phyloP scores from a whole-genome alignment of 2,888 invertebrate genomes.

The Morpho helenor region DNA sequence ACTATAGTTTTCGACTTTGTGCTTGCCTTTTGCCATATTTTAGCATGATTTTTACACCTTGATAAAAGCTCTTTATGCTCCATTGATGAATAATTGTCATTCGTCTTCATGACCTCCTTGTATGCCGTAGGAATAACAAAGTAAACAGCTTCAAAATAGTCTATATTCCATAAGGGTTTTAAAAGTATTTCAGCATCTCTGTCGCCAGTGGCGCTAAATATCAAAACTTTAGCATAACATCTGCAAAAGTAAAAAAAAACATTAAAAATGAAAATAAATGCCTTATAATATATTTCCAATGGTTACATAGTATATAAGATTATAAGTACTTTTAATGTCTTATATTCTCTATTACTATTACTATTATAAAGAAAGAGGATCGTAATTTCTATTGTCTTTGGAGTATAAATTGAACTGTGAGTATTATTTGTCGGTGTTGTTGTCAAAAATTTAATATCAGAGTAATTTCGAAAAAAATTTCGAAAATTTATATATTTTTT shows the following conservation, averaged over 20 bases:
- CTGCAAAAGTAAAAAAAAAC: conserved; percentile 39
- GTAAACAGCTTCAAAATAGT: conserved; percentile 65
- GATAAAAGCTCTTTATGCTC: conserved; percentile 77
- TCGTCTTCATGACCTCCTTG: conserved; percentile 43
- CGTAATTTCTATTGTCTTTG: background rate
- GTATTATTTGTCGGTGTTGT: background rate
- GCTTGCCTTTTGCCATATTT: conserved; percentile 68
- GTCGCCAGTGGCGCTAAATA: conserved; percentile 78
- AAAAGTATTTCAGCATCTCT: conserved; percentile 82
- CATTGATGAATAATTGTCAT: conserved; percentile 79
- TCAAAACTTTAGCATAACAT: conserved; percentile 45
- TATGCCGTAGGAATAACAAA: conserved; percentile 63
- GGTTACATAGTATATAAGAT: too few relatives aligned
- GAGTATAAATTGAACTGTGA: background rate
- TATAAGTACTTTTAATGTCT: background rate
- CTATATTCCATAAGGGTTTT: conserved; percentile 70
- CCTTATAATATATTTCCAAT: too few relatives aligned
- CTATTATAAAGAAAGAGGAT: too few relatives aligned
- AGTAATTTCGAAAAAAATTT: background rate
- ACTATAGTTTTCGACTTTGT: conserved; percentile 35
- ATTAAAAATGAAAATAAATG: background rate
- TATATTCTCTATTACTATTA: too few relatives aligned
- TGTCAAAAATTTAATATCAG: background rate
- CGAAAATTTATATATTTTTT: background rate
- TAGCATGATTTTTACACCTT: conserved; percentile 76